Conservation (phyloP, 2,797 vertebrate species). For the Leptodactylus fallax region DNA sequence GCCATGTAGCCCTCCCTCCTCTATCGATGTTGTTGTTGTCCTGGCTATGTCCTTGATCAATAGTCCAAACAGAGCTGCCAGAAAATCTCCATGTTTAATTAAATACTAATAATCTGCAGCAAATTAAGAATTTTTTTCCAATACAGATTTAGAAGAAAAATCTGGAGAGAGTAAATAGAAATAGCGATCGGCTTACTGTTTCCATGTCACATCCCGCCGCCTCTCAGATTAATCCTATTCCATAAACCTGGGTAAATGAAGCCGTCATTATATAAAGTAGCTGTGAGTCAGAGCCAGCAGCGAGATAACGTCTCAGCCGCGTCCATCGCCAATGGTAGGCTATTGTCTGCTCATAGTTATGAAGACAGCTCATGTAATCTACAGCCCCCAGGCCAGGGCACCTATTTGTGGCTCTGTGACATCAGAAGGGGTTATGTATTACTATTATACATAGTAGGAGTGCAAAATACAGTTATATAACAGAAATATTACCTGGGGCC, state of each 20-base stretch:
- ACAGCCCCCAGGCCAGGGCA: not conserved
- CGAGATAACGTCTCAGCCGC: not conserved
- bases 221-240: not conserved
- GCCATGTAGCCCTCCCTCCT: too few species aligned
- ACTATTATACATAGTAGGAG: not conserved
- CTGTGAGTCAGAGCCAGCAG: not conserved
- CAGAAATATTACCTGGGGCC: not conserved
- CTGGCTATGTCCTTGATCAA: not conserved
- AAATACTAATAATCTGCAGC: conserved; percentile 1
- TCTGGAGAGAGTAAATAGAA: conserved; percentile 1
- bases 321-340: not conserved
- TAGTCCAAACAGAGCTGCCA: not conserved
- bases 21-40: too few species aligned
- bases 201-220: not conserved
- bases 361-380: conserved; percentile 4
- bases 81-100: not conserved
- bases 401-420: not conserved
- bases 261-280: conserved; percentile 38
- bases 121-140: conserved; percentile 12
- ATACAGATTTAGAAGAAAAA: conserved; percentile 5
- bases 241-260: not conserved
- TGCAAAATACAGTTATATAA: not conserved
- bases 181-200: conserved; percentile 5
- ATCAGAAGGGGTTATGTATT: conserved; percentile 20
- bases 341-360: not conserved